Conservation (phyloP, 2,113 vertebrate species). For the Perca fluviatilis region DNA sequence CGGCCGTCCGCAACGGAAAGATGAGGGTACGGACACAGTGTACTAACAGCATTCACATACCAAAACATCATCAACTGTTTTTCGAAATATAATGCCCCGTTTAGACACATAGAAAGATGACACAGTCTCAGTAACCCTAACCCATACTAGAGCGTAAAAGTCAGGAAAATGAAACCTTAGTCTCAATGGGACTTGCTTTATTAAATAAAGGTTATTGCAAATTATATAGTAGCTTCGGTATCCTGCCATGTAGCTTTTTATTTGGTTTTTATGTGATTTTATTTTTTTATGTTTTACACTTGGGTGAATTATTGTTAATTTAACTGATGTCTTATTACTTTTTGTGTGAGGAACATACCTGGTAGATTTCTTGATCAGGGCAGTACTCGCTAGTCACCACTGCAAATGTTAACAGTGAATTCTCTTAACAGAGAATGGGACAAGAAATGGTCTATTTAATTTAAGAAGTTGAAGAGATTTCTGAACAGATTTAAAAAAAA, state of each 20-base stretch:
- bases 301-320: too few relatives aligned
- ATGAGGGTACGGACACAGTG: conserved; percentile 90
- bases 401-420: neutral
- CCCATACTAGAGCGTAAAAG: neutral
- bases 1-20: conserved; percentile 95
- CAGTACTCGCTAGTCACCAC: neutral
- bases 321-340: too few relatives aligned
- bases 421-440: too few relatives aligned
- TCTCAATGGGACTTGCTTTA: neutral
- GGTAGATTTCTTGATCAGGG: neutral
- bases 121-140: neutral
- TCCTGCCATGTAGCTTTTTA: neutral
- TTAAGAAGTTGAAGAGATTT: neutral
- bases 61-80: neutral
- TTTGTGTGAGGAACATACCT: neutral
- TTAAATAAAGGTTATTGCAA: conserved; percentile 8
- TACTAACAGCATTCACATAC: neutral
- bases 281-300: too few relatives aligned
- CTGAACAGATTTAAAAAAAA: neutral
- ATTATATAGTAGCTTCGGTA: neutral
- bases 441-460: neutral
- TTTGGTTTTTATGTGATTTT: too few relatives aligned
- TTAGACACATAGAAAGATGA: neutral
- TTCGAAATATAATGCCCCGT: neutral
- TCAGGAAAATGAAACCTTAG: neutral